Conservation (phyloP, 2,888 invertebrate genomes). For the Zootermopsis nevadensis region DNA sequence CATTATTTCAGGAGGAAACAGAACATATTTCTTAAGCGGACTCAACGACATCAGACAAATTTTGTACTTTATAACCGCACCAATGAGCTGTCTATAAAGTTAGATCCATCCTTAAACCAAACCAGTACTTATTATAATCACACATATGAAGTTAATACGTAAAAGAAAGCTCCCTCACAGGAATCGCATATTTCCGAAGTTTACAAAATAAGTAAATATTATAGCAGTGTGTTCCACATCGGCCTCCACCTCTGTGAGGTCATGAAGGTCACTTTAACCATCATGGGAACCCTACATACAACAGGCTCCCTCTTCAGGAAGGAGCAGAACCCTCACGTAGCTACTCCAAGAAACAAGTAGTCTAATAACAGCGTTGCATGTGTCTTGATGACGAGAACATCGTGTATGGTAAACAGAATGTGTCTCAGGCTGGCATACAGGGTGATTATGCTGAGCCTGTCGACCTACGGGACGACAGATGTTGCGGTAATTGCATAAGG, state of each 20-base stretch:
- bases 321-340: not conserved
- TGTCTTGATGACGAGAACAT: not conserved
- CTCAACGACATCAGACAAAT: too few species aligned
- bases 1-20: too few species aligned
- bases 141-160: not conserved
- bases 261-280: conserved; percentile 11
- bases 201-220: not conserved
- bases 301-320: not conserved
- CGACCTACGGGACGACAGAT: not conserved
- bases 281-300: conserved; percentile 25
- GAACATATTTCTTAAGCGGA: too few species aligned
- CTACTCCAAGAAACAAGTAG: conserved; percentile 6
- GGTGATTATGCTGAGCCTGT: not conserved
- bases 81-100: too few species aligned
- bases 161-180: not conserved
- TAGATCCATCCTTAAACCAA: not conserved
- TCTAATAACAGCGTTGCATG: conserved; percentile 31
- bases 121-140: conserved; percentile 7
- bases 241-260: not conserved
- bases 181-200: not conserved
- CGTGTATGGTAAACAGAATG: not conserved
- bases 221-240: conserved; percentile 18
- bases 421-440: not conserved
- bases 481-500: too few species aligned
- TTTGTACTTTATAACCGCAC: too few species aligned